Conservation (phyloP, 2,888 invertebrate genomes). For the Oasisia sp. region DNA sequence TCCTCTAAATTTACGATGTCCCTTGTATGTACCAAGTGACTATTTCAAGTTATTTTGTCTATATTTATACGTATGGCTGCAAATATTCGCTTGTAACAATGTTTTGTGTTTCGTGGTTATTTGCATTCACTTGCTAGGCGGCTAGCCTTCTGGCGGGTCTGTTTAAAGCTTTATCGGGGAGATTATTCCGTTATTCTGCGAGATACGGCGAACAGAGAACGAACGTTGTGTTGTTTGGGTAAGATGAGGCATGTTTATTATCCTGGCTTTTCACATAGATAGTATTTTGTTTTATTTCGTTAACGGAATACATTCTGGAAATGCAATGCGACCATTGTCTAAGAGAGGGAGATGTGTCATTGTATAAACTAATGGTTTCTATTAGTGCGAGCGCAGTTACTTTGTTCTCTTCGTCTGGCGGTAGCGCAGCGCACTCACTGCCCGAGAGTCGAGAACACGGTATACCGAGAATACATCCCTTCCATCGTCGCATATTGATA, state of each 20-base stretch:
- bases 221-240: not conserved
- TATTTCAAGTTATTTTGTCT: not conserved
- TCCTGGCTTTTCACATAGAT: not conserved
- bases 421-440: not conserved
- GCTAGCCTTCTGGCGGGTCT: not conserved
- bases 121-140: not conserved
- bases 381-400: not conserved
- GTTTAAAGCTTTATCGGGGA: not conserved
- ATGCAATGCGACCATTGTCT: not conserved
- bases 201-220: not conserved
- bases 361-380: not conserved
- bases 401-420: not conserved
- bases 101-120: not conserved
- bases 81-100: not conserved
- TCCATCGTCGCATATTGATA: too few species aligned
- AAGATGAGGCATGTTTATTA: slow-evolving; percentile 1
- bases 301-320: not conserved
- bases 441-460: not conserved
- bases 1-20: not conserved
- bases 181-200: slow-evolving; percentile 17
- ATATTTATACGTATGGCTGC: not conserved
- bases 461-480: not conserved
- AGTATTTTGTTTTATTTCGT: not conserved
- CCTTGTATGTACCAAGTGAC: not conserved
- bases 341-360: not conserved